A percentile compares a stretch with the other conserved stretches of the same genome.
Conservation (phyloP, 2,797 vertebrate genomes). For the Poliocrania exsul region DNA sequence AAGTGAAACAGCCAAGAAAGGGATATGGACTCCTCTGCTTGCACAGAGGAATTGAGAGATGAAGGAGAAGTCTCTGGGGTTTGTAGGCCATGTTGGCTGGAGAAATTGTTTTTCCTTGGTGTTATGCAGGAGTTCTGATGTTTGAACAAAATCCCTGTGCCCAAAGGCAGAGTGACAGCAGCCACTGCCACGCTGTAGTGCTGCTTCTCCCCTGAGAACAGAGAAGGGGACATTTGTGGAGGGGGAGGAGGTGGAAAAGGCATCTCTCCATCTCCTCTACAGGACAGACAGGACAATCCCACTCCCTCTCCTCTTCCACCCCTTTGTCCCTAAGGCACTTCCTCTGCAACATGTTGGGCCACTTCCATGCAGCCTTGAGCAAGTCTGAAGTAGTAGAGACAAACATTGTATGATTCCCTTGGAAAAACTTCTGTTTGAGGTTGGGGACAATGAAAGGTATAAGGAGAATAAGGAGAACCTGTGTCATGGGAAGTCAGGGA, state of each 20-base stretch:
- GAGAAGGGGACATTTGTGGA: background rate
- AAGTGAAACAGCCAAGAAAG: constrained; percentile 10
- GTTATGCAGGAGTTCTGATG: background rate
- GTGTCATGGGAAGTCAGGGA: background rate
- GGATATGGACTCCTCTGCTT: background rate
- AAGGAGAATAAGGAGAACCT: background rate
- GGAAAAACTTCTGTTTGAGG: background rate
- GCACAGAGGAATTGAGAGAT: background rate
- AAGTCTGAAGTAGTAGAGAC: background rate
- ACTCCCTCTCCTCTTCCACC: background rate
- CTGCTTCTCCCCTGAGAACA: background rate
- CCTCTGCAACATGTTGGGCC: background rate
- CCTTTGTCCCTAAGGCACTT: accelerated
- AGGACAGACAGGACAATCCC: background rate
- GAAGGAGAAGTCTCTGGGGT: background rate
- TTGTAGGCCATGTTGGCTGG: background rate
- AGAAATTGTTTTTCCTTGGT: background rate
- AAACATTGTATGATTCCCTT: background rate
- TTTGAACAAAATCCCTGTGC: background rate
- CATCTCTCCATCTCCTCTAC: background rate
- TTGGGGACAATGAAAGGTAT: background rate
- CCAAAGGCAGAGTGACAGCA: background rate
- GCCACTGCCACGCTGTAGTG: accelerated
- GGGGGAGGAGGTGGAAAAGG: background rate
- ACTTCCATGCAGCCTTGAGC: background rate